Evolutionary conservation across 2,888 invertebrate species (phyloP), one percentile per base, ranked within the genome.

Genomic region (Gortyna flavago): DNA sequence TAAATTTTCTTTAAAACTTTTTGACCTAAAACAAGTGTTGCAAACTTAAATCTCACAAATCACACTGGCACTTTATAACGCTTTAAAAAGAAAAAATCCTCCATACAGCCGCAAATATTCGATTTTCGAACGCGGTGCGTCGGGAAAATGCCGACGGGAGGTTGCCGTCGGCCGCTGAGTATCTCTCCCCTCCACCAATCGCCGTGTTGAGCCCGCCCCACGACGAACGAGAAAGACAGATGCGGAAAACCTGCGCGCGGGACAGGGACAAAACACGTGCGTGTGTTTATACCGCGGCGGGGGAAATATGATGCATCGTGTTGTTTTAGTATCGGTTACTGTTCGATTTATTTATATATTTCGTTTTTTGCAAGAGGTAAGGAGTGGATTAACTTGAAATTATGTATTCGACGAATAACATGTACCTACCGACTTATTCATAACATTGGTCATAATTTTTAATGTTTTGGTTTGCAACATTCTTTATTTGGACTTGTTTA

Each of bases 261-360:
- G 92, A 95, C 70, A 85, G 90, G 85, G 94, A 94, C 81, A 80
- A 90, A 88, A 77, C 86, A 87, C 86, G 91, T 93, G 95, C 95
- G 95, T 96, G 95, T 95, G 94, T 94, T 93, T 93, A 94, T 92
- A 91, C 91, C 89, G 76, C 89, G 91, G 91, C 92, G 93, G 94
- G 94, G 93, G 95, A 94, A 96, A 95, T 95, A 95, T 95, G 96
- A 96, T 96, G 96, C 96, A 96, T 95, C 94, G 93, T 94, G 95
- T 95, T 96, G 95, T 96, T 95, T 95, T 94, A 95, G 93, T 95
- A 96, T 95, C 94, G 93, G 94, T 95, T 94, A 93, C 94, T 94
- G 91, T 95, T 95, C 94, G 93, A 94, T 95, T 92, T 95, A 94
- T 95, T 94, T 94, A 95, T 93, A 90, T 93, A 91, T 95, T 94